Percentiles rank a stretch among this genome's conserved stretches.
Conservation (phyloP, 2,888 invertebrate species). For the Drosophila multiciliata region DNA sequence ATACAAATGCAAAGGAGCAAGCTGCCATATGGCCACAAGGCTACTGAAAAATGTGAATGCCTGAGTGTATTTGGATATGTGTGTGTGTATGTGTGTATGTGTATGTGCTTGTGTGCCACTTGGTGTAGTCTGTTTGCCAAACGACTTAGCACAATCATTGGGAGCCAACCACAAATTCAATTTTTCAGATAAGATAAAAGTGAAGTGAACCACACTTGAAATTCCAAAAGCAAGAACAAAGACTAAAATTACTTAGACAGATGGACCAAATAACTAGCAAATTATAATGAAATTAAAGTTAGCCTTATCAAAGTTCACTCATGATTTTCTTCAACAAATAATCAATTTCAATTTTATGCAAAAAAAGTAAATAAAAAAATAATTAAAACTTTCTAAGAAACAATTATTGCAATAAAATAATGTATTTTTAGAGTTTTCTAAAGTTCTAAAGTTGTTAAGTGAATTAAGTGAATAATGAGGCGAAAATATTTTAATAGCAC, state of each 20-base stretch:
- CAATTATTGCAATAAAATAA: neutral
- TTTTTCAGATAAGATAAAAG: conserved; percentile 59
- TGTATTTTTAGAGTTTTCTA: neutral
- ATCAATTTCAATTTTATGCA: neutral
- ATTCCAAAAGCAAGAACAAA: conserved; percentile 21
- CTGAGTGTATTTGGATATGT: conserved; percentile 7
- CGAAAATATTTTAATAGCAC: conserved; percentile 77
- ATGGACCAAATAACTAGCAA: neutral
- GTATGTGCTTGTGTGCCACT: conserved; percentile 30
- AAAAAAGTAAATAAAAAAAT: neutral
- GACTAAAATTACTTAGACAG: neutral
- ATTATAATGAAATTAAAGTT: neutral
- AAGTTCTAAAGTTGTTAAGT: neutral
- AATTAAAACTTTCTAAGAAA: neutral
- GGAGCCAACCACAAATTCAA: conserved; percentile 72
- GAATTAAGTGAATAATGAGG: conserved; percentile 75
- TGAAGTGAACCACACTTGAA: conserved; percentile 19
- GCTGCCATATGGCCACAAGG: conserved; percentile 16
- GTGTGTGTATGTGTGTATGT: conserved; percentile 8
- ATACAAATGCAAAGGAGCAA: conserved; percentile 9
- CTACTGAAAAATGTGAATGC: conserved; percentile 44
- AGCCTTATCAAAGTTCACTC: neutral
- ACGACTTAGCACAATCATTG: conserved; percentile 75
- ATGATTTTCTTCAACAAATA: neutral
- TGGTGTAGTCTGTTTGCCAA: conserved; percentile 65